Evolutionary conservation across 2,797 vertebrate species (phyloP).

Genomic region (Protosalanx chinensis): DNA sequence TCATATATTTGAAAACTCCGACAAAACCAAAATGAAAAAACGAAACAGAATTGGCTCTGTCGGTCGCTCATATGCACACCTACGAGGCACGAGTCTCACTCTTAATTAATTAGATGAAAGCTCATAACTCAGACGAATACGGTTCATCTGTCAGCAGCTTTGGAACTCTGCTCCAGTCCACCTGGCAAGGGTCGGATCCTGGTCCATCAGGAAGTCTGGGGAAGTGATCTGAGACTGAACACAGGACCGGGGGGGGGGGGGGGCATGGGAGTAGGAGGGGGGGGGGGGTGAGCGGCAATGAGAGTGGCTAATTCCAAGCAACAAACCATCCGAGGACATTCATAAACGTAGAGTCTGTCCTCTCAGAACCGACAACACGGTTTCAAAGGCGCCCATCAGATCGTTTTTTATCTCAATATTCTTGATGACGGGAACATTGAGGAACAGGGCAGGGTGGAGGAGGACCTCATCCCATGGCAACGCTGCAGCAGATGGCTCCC

Average conservation of each 20-base stretch:
- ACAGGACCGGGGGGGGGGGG: slow-evolving; percentile 10
- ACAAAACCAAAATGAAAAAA: slow-evolving; percentile 5
- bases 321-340: not conserved
- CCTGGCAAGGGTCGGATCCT: slow-evolving; percentile 13
- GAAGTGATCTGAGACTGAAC: slow-evolving; percentile 23
- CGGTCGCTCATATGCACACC: slow-evolving; percentile 7
- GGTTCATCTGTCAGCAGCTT: slow-evolving; percentile 15
- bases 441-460: not conserved
- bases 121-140: slow-evolving; percentile 23
- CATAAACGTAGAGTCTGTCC: not conserved
- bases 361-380: not conserved
- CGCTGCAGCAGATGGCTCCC: slow-evolving; percentile 74
- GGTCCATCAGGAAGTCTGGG: not conserved
- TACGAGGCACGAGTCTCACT: not conserved
- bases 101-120: slow-evolving; percentile 21
- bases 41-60: slow-evolving; percentile 4
- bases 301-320: not conserved
- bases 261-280: not conserved
- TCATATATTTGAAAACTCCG: slow-evolving; percentile 22
- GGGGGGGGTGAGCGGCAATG: not conserved
- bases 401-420: not conserved
- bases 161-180: slow-evolving; percentile 5
- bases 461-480: slow-evolving; percentile 41
- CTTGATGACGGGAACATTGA: not conserved
- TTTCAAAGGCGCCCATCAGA: too few species aligned